A percentile compares a stretch with the other conserved stretches of the same genome.
Evolutionary conservation across 1,140 invertebrate species (phyloP).

Genomic region (Paracyclopina nana): DNA sequence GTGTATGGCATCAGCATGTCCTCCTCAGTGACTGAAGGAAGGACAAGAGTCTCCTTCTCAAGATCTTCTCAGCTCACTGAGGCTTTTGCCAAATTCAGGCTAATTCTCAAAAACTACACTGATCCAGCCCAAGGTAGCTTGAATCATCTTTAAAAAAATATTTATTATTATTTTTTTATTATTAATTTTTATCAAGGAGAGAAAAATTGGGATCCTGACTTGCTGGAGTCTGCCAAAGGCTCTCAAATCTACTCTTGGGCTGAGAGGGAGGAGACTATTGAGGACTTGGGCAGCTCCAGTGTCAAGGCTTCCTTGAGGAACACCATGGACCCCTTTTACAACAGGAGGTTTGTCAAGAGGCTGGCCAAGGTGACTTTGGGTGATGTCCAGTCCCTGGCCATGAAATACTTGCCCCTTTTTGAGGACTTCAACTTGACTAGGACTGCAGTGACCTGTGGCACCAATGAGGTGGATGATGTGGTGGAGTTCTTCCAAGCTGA

Average conservation of each 20-base stretch:
- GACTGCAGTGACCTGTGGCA: not conserved
- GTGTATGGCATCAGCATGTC: not conserved
- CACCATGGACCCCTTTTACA: not conserved
- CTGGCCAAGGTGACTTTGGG: not conserved
- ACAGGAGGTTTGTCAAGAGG: not conserved
- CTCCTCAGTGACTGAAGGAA: constrained; percentile 6
- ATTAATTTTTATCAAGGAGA: too few relatives aligned
- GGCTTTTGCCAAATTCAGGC: not conserved
- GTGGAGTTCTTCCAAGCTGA: constrained; percentile 3
- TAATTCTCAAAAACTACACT: not conserved
- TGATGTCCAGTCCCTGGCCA: not conserved
- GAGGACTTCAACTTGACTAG: not conserved
- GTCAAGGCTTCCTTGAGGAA: not conserved
- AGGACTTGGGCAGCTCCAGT: not conserved
- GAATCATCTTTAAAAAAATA: too few relatives aligned
- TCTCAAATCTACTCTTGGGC: not conserved
- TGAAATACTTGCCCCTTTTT: constrained; percentile 3
- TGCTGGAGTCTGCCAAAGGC: not conserved
- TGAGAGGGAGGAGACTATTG: not conserved
- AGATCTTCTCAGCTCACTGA: not conserved
- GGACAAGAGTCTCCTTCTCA: not conserved
- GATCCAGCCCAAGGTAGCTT: too few relatives aligned
- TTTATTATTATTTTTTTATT: too few relatives aligned
- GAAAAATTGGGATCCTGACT: not conserved
- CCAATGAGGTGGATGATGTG: not conserved